phyloP scores from a whole-genome alignment of 2,888 invertebrate species.

The Apamea monoglypha region DNA sequence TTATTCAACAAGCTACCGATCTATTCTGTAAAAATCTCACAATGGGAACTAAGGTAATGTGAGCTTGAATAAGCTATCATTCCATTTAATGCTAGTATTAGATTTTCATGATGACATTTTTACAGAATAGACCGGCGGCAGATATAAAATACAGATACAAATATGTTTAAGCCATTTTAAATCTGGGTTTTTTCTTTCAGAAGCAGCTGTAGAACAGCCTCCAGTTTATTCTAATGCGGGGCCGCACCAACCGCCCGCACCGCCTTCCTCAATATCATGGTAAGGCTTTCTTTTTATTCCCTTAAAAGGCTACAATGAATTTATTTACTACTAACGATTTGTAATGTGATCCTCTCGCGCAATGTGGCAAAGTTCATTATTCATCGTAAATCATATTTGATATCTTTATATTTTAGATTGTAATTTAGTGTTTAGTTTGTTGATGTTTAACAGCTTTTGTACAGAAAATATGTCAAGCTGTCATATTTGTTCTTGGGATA shows the following conservation, averaged over 20 bases:
- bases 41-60: no score
- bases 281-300: conserved; percentile 45
- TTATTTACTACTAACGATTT: background rate
- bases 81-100: no score
- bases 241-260: no score
- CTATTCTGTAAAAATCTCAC: no score
- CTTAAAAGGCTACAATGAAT: no score
- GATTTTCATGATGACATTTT: no score
- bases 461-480: background rate
- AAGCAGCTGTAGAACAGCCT: background rate
- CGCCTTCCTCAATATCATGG: conserved; percentile 45
- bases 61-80: no score
- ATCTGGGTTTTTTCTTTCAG: conserved; percentile 26
- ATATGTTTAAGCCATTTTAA: background rate
- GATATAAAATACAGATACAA: background rate
- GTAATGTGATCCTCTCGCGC: background rate
- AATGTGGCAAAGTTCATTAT: background rate
- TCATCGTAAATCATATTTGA: background rate
- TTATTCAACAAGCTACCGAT: background rate
- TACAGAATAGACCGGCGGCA: no score
- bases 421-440: no score
- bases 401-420: no score
- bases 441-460: no score
- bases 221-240: conserved; percentile 38
- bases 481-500: background rate